Evolutionary conservation across 1,140 invertebrate species (phyloP).

Genomic region (Bombus confusus): DNA sequence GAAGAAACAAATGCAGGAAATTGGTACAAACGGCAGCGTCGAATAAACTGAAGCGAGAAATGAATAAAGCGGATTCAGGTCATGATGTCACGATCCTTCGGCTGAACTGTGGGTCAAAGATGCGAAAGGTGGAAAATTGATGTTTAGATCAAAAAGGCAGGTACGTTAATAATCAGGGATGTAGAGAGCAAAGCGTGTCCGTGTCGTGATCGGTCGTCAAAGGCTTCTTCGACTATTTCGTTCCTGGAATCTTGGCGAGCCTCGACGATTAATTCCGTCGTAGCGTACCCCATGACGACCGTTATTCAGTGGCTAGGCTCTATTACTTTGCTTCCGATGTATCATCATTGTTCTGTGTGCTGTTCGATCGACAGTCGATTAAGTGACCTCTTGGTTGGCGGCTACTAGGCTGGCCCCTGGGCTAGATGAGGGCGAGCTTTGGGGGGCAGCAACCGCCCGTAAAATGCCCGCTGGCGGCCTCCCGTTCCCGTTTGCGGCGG

Average conservation of each 20-base stretch:
- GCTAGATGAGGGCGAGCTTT: conserved; percentile 83
- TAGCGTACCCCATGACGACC: not conserved
- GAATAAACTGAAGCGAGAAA: conserved; percentile 32
- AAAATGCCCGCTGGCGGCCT: conserved; percentile 80
- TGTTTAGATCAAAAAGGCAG: conserved; percentile 42
- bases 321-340: conserved; percentile 63
- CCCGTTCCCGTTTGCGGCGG: conserved; percentile 82
- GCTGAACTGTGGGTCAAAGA: conserved; percentile 25
- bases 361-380: conserved; percentile 71
- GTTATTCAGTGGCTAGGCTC: conserved; percentile 33
- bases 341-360: conserved; percentile 50
- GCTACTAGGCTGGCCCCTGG: conserved; percentile 80
- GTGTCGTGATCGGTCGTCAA: conserved; percentile 11
- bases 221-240: not conserved
- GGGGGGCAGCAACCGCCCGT: conserved; percentile 81
- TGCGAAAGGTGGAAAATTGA: conserved; percentile 23
- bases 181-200: conserved; percentile 52
- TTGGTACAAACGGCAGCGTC: conserved; percentile 12
- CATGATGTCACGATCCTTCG: conserved; percentile 36
- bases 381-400: conserved; percentile 77
- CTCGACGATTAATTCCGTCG: not conserved
- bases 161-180: conserved; percentile 52
- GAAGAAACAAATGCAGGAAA: conserved; percentile 24
- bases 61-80: conserved; percentile 22
- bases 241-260: not conserved